Evolutionary conservation across 2,888 invertebrate species (phyloP).

Genomic region (Oegoconia quadripuncta): DNA sequence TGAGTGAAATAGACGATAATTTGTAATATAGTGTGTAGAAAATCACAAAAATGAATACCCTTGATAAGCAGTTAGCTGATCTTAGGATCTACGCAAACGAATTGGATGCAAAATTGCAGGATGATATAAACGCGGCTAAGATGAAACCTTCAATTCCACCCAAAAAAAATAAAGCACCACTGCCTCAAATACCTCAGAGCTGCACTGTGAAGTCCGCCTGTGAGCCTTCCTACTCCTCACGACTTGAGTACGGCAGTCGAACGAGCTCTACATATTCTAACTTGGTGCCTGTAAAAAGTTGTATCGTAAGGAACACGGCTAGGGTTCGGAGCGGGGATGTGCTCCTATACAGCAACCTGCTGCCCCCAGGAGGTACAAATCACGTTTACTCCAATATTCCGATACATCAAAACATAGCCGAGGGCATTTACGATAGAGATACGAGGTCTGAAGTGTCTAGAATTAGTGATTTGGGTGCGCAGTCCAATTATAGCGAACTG

Average conservation of each 20-base stretch:
- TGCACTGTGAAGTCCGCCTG: constrained; percentile 85
- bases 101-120: constrained; percentile 69
- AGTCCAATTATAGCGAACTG: constrained; percentile 82
- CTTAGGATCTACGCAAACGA: constrained; percentile 71
- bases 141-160: constrained; percentile 71
- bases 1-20: constrained; percentile 10
- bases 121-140: constrained; percentile 69
- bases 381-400: constrained; percentile 72
- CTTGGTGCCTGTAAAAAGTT: constrained; percentile 73
- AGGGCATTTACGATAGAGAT: constrained; percentile 71
- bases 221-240: constrained; percentile 88
- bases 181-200: constrained; percentile 86
- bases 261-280: constrained; percentile 74
- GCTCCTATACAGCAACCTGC: constrained; percentile 64
- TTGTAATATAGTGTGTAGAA: constrained; percentile 9
- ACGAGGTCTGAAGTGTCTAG: constrained; percentile 67
- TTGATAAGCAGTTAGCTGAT: constrained; percentile 70
- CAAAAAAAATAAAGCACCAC: constrained; percentile 67
- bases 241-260: constrained; percentile 77
- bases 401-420: constrained; percentile 72
- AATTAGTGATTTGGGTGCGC: constrained; percentile 71
- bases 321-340: constrained; percentile 66
- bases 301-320: constrained; percentile 65
- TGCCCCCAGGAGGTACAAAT: constrained; percentile 72
- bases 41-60: constrained; percentile 55